Conservation (phyloP, 35 echinoderm and acorn worm species). For the Apostichopus japonicus region DNA sequence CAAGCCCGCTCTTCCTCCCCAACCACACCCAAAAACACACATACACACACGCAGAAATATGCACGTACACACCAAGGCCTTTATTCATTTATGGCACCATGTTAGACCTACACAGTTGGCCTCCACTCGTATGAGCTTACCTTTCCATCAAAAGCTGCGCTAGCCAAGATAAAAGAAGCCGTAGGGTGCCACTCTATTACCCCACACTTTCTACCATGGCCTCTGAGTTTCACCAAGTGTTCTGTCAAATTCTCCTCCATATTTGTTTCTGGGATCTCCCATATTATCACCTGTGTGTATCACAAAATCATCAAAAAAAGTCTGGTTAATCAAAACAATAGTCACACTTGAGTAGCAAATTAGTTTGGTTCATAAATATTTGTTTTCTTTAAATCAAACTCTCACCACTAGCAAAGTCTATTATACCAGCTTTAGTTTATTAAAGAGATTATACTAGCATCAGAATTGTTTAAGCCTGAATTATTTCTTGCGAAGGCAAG, state of each 20-base stretch:
- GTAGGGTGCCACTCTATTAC: conserved; percentile 95
- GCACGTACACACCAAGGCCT: too few relatives aligned
- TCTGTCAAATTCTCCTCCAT: conserved; percentile 64
- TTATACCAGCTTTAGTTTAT: too few relatives aligned
- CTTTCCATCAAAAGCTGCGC: conserved; percentile 82
- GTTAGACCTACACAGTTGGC: too few relatives aligned
- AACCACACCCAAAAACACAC: too few relatives aligned
- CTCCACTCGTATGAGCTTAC: conserved; percentile 14
- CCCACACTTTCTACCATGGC: conserved; percentile 71
- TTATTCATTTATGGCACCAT: too few relatives aligned
- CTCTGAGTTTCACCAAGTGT: conserved; percentile 50
- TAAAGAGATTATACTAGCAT: too few relatives aligned
- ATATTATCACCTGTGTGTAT: conserved; percentile 78
- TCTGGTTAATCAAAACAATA: background rate
- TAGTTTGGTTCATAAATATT: too few relatives aligned
- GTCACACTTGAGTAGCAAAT: too few relatives aligned
- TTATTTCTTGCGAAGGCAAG: background rate
- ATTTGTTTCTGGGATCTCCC: conserved; percentile 81
- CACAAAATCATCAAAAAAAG: background rate
- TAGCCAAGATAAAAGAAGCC: conserved; percentile 83
- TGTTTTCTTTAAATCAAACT: too few relatives aligned
- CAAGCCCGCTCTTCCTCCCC: too few relatives aligned
- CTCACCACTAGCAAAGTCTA: too few relatives aligned
- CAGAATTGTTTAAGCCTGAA: background rate
- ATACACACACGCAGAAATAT: too few relatives aligned